Conservation (phyloP, 2,797 vertebrate genomes). For the Uromys caudimaculatus region DNA sequence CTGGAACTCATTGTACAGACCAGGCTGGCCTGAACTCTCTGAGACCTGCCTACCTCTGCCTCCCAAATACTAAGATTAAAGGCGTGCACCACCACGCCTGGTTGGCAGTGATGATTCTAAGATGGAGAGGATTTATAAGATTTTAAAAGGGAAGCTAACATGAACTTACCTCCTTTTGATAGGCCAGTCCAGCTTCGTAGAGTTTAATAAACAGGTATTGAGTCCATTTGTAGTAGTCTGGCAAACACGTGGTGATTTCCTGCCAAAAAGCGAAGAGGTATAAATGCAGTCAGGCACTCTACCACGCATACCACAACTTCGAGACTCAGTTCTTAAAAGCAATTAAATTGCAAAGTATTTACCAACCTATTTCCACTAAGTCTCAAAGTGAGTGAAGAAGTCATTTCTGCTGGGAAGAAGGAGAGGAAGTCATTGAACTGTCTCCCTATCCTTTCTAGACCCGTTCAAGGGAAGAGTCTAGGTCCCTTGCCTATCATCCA, state of each 20-base stretch:
- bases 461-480: neutral
- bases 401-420: neutral
- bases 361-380: neutral
- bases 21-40: neutral
- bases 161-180: constrained; percentile 96
- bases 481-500: neutral
- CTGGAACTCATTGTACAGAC: neutral
- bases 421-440: neutral
- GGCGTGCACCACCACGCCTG: neutral
- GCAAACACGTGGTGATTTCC: constrained; percentile 96
- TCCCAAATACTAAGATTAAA: neutral
- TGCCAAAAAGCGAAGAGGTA: constrained; percentile 81
- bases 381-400: neutral
- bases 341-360: neutral
- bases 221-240: constrained; percentile 98
- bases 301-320: neutral
- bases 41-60: neutral
- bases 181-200: constrained; percentile 94
- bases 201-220: constrained; percentile 97
- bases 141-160: neutral
- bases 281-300: neutral
- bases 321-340: constrained; percentile 1
- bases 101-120: neutral
- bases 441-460: neutral
- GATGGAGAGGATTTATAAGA: neutral